Evolutionary conservation across 2,797 vertebrate genomes (phyloP).

Genomic region (Artibeus jamaicensis): DNA sequence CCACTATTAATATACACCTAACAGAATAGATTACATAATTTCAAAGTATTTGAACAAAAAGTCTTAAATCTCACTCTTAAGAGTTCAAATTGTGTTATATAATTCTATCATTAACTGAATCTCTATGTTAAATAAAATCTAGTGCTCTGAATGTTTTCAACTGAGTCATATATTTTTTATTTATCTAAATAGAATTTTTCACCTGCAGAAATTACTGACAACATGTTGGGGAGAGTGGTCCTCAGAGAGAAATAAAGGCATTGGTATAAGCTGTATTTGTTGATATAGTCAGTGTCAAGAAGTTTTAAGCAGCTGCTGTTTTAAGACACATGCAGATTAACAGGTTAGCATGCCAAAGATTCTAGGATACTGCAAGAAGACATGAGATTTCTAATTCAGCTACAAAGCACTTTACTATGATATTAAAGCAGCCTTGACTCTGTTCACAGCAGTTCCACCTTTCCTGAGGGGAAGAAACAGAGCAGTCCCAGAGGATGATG

Average conservation of each 20-base stretch:
- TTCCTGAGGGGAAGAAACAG: not conserved
- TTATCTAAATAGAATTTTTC: not conserved
- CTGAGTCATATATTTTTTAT: not conserved
- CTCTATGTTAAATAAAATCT: not conserved
- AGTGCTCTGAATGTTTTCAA: not conserved
- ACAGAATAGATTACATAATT: not conserved
- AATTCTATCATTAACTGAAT: not conserved
- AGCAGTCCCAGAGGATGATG: not conserved
- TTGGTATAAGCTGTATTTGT: not conserved
- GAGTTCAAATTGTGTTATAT: not conserved
- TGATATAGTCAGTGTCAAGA: not conserved
- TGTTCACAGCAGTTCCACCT: not conserved
- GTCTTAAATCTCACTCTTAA: not conserved
- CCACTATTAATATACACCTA: not conserved
- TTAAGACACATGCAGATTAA: not conserved
- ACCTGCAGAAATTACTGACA: not conserved
- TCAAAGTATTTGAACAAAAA: not conserved
- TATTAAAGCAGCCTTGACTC: not conserved
- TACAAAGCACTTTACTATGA: not conserved
- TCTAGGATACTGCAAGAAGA: not conserved
- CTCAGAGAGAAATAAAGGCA: not conserved
- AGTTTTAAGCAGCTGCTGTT: not conserved
- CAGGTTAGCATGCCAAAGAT: not conserved
- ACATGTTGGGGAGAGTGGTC: not conserved
- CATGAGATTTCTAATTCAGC: not conserved